A percentile compares a stretch with the other conserved stretches of the same genome.
These are phyloP conservation scores for Trichoplax adhaerens DNA, from an alignment of 37 sponge, comb jelly and placozoan genomes.

Conservation along the genomic window DNA sequence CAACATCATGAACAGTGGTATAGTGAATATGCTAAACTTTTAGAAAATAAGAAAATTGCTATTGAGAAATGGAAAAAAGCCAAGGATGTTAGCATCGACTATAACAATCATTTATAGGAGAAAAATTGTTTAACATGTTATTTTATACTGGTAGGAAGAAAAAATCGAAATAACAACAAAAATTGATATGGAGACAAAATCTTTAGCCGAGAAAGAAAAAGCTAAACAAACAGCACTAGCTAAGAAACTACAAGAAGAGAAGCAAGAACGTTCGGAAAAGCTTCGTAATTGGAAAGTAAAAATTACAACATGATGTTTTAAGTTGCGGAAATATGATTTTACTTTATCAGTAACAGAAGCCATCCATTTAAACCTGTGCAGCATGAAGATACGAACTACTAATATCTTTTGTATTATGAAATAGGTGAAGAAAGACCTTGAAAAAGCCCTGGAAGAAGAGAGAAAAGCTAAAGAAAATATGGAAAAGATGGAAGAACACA, in stretches of 20 bases:
- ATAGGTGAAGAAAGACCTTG: neutral
- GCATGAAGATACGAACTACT: slow-evolving; percentile 1
- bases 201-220: slow-evolving; percentile 3
- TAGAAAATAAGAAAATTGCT: slow-evolving; percentile 54
- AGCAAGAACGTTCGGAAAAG: slow-evolving; percentile 7
- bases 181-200: neutral
- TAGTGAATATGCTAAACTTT: slow-evolving; percentile 34
- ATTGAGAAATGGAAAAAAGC: slow-evolving; percentile 50
- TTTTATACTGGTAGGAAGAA: neutral
- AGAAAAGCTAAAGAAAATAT: neutral
- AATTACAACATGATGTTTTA: too few species aligned
- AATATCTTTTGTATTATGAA: neutral
- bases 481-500: neutral
- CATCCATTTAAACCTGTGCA: neutral
- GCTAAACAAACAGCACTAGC: slow-evolving; percentile 6
- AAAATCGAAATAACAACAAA: slow-evolving; percentile 5
- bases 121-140: neutral
- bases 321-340: neutral
- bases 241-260: slow-evolving; percentile 11
- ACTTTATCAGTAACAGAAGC: neutral
- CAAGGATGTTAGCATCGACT: slow-evolving; percentile 22
- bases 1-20: slow-evolving; percentile 64
- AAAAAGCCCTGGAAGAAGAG: slow-evolving; percentile 4
- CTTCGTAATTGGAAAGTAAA: too few species aligned
- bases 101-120: neutral